Conservation (phyloP, 2,888 invertebrate species). For the Synanthedon vespiformis region DNA sequence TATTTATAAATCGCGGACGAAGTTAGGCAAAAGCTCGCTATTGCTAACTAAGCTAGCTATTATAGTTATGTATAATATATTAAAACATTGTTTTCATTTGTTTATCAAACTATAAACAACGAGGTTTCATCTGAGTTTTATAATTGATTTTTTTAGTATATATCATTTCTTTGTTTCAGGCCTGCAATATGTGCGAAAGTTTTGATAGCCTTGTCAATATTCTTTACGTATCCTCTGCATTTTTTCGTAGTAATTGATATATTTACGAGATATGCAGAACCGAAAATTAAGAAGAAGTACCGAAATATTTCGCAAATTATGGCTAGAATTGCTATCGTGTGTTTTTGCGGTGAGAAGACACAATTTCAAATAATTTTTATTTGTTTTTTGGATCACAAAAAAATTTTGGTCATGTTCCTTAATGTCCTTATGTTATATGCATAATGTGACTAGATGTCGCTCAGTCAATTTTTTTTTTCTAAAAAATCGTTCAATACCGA, state of each 20-base stretch:
- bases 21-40: no score
- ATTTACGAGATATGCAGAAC: conserved; percentile 79
- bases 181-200: conserved; percentile 83
- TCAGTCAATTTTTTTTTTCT: no score
- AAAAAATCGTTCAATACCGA: no score
- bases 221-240: conserved; percentile 93
- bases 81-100: no score
- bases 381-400: no score
- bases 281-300: conserved; percentile 67
- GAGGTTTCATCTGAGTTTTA: neutral
- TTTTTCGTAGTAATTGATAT: conserved; percentile 94
- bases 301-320: conserved; percentile 29
- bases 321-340: conserved; percentile 35
- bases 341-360: conserved; percentile 45
- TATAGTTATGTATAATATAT: no score
- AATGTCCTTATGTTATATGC: no score
- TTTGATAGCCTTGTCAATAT: conserved; percentile 87
- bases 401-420: no score
- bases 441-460: no score
- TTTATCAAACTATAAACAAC: no score
- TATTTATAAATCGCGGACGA: no score
- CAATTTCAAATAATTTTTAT: neutral
- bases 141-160: neutral
- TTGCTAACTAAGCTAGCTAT: no score
- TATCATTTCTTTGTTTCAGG: conserved; percentile 50